A percentile compares a stretch with the other conserved stretches of the same genome.
phyloP scores from a whole-genome alignment of 2,113 vertebrate genomes.

The Lates calcarifer region DNA sequence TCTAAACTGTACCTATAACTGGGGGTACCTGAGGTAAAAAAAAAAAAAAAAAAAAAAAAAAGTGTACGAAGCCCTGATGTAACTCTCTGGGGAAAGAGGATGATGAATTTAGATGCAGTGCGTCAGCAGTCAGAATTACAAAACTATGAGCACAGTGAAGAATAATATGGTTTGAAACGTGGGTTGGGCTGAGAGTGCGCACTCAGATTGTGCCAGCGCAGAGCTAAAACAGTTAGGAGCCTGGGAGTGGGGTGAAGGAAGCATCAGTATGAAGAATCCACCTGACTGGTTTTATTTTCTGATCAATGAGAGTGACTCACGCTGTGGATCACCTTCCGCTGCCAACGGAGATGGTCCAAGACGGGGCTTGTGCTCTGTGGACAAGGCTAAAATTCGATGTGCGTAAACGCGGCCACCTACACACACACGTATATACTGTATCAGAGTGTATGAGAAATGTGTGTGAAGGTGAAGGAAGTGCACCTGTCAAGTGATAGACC shows the following conservation, averaged over 20 bases:
- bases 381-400: slow-evolving; percentile 20
- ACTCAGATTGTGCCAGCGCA: slow-evolving; percentile 36
- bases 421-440: background rate
- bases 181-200: slow-evolving; percentile 58
- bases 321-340: slow-evolving; percentile 44
- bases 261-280: slow-evolving; percentile 38
- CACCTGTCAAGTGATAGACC: slow-evolving; percentile 73
- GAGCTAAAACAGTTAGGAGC: slow-evolving; percentile 45
- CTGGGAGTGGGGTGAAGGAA: slow-evolving; percentile 29
- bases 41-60: background rate
- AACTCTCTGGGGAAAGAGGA: slow-evolving; percentile 53
- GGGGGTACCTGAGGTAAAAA: slow-evolving; percentile 26
- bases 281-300: slow-evolving; percentile 58
- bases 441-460: slow-evolving; percentile 12
- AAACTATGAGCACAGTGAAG: slow-evolving; percentile 56
- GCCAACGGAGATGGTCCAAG: slow-evolving; percentile 18
- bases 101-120: slow-evolving; percentile 72
- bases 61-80: slow-evolving; percentile 47
- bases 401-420: slow-evolving; percentile 49
- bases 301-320: slow-evolving; percentile 69
- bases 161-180: slow-evolving; percentile 63
- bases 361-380: slow-evolving; percentile 24
- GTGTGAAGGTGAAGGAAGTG: slow-evolving; percentile 47
- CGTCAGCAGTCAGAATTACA: slow-evolving; percentile 75
- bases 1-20: slow-evolving; percentile 9